A percentile compares a stretch with the other conserved stretches of the same genome.
These are phyloP conservation scores for Macquaria australasica DNA, from an alignment of 2,113 vertebrate species.

Conservation along the genomic window DNA sequence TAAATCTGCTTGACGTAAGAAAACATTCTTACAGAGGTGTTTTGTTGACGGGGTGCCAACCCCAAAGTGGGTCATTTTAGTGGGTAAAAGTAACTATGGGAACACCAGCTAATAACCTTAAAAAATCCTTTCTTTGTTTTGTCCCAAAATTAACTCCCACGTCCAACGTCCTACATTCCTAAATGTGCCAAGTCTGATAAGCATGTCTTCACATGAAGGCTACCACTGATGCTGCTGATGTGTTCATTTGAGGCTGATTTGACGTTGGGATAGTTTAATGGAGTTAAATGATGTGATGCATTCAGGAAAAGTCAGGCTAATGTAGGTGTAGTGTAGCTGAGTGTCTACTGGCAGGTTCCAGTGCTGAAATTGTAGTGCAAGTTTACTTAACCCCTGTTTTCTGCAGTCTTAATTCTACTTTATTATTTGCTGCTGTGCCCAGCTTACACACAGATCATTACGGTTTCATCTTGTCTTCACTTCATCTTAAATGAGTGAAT, in stretches of 20 bases:
- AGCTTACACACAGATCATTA: conserved; percentile 17
- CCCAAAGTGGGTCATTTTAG: conserved; percentile 21
- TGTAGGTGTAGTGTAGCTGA: neutral
- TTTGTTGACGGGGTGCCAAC: neutral
- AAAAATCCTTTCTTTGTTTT: conserved; percentile 14
- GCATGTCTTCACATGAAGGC: conserved; percentile 5
- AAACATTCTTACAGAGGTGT: conserved; percentile 19
- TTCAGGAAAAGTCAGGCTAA: neutral
- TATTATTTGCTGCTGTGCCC: neutral
- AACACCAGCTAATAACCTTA: conserved; percentile 7
- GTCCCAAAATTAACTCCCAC: conserved; percentile 12
- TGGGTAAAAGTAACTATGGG: conserved; percentile 10
- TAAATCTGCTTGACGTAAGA: conserved; percentile 26
- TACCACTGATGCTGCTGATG: neutral
- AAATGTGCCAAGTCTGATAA: conserved; percentile 7
- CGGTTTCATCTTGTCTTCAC: conserved; percentile 17
- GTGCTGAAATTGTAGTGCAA: neutral
- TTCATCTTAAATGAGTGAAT: conserved; percentile 11
- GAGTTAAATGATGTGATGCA: neutral
- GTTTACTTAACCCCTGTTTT: neutral
- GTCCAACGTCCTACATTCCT: conserved; percentile 10
- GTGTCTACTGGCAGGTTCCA: neutral
- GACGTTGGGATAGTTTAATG: too few relatives aligned
- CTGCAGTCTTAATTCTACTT: neutral
- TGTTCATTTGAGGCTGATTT: neutral